Evolutionary conservation across 1,140 invertebrate species (phyloP), one percentile per base, ranked within the genome.

Genomic region (Bombus consobrinus): DNA sequence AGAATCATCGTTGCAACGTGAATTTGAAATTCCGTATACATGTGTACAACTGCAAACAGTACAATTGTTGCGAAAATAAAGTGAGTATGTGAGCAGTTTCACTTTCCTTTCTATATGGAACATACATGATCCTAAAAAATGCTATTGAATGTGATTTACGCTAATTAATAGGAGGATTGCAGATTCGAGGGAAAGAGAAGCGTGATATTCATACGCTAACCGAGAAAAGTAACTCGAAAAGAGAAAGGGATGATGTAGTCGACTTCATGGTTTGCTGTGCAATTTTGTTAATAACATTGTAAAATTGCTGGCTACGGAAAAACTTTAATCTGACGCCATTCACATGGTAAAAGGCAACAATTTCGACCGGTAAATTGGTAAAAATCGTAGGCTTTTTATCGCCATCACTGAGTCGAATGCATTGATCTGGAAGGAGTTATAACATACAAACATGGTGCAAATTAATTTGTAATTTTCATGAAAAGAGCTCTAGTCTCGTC

Each of bases 201-300:
- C 0, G 4, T 12, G 8, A 22, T 39, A 9, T 39, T 39, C 15
- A 66, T 39, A 18, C 1, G 39, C 28, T 41, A 41, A 71, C 28
- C 1, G 25, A 57, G 34, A 77, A 72, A 32, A 28, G 37, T 72
- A 53, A 53, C 47, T 41, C 15, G 34, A 32, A 39, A 80, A 28
- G 37, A 81, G 47, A 72, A 81, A 72, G 66, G 66, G 15, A 72
- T 28, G 28, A 13, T 2, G 12, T 3, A 47, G 22, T 47, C 8
- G 6, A 34, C 25, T 39, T 66, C 41, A 47, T 34, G 80, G n/a
- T 81, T 73, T 28, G 68, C n/a, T 13, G 37, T 59, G 69, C n/a
- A 72, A 41, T 81, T 22, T 82, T 32, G 6, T 22, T 53, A 76
- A 76, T 82, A 37, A 37, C 15, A 47, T 41, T 25, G 25, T 72